Evolutionary conservation across 2,113 vertebrate species (phyloP), one percentile per base, ranked within the genome.

Genomic region (Mugil cephalus): DNA sequence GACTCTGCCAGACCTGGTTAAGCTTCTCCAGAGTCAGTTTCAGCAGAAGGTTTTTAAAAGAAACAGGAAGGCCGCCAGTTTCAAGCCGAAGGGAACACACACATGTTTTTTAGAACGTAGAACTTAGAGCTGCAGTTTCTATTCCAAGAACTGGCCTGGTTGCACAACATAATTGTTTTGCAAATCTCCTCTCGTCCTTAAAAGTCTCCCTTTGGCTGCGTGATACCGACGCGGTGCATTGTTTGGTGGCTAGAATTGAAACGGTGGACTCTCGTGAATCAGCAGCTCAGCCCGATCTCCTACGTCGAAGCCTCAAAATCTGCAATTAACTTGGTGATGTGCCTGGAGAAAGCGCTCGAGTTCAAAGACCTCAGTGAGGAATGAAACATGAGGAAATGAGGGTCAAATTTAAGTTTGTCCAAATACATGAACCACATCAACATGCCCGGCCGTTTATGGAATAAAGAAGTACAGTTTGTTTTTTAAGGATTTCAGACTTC

Each of bases 21-120:
- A 75, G 64, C 38, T 45, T 39, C 47, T 75, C 56, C 71, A 64
- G 69, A 72, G 46, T 80, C 53, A 40, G 30, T 77, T 69, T 67
- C 53, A 65, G 39, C n/a, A n/a, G n/a, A n/a, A 77, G 74, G 80
- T 69, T 87, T n/a, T 83, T 45, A 58, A 73, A 62, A 69, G 34
- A 61, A 67, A 38, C 8, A n/a, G 69, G 66, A 83, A 50, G 11
- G 50, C 3, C 10, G 54, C 77, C 79, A 83, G 79, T 68, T 74
- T 85, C 36, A 48, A 9, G 6, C 15, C 10, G 21, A 51, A 77
- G 62, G 58, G 58, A 50, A 74, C 67, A 14, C 47, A 8, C 30
- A 15, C 2, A 63, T 4, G 36, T 54, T 17, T 59, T 71, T 48
- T 51, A 56, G 56, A 4, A 59, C 4, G 12, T 6, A 53, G 47